These are phyloP conservation scores for Hirundichthys speculiger DNA, from an alignment of 2,113 vertebrate genomes.

Conservation along the genomic window DNA sequence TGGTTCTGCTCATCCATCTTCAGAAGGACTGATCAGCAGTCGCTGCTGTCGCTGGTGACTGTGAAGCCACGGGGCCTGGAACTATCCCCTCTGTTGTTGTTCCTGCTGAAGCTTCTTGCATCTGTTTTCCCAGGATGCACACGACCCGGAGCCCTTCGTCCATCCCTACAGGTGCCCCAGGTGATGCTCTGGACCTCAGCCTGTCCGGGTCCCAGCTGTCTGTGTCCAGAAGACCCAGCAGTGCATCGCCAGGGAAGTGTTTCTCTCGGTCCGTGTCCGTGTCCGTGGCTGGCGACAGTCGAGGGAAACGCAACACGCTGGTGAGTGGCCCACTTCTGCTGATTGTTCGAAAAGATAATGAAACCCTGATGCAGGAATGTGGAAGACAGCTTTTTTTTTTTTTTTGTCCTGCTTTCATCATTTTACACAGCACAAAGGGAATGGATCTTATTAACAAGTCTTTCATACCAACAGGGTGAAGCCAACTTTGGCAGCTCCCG, in stretches of 20 bases:
- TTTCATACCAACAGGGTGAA: conserved; percentile 78
- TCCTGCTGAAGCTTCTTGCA: background rate
- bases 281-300: conserved; percentile 75
- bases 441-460: background rate
- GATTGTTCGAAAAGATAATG: background rate
- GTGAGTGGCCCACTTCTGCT: conserved; percentile 75
- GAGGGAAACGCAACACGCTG: conserved; percentile 82
- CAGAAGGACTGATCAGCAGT: too few relatives aligned
- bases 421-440: background rate
- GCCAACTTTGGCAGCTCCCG: conserved; percentile 69
- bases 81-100: too few relatives aligned
- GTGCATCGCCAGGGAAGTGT: conserved; percentile 78
- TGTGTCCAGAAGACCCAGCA: conserved; percentile 83
- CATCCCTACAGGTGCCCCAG: conserved; percentile 41
- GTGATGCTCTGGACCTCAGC: conserved; percentile 79
- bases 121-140: conserved; percentile 82
- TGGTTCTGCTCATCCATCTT: too few relatives aligned
- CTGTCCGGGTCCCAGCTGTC: conserved; percentile 84
- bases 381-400: background rate
- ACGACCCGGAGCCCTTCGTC: conserved; percentile 80
- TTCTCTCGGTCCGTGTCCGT: conserved; percentile 84
- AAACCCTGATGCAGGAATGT: conserved; percentile 17
- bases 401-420: background rate
- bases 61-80: too few relatives aligned
- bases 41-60: too few relatives aligned